These are phyloP conservation scores for Mycteria americana DNA, from an alignment of 2,797 vertebrate genomes.

Conservation along the genomic window DNA sequence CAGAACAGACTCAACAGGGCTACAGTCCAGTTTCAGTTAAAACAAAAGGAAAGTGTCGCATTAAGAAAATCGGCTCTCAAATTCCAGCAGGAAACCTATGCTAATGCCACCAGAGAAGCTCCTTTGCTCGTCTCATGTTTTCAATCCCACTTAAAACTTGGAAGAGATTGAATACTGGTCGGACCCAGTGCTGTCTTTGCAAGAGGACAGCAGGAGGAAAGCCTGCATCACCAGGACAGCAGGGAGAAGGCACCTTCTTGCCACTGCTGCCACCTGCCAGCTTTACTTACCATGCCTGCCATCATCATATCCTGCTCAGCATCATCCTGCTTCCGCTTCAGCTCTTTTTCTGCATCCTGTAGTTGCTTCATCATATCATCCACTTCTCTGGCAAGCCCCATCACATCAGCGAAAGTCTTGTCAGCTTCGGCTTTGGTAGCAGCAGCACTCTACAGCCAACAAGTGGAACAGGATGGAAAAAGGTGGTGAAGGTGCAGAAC, in stretches of 20 bases:
- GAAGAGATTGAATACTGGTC: background rate
- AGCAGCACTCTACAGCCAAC: constrained; percentile 82
- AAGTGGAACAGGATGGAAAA: background rate
- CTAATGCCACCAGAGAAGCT: background rate
- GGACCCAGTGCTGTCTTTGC: background rate
- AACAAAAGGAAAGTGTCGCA: background rate
- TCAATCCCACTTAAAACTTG: background rate
- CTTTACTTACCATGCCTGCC: constrained; percentile 84
- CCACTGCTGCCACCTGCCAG: background rate
- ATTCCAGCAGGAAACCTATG: background rate
- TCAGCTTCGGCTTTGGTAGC: constrained; percentile 87
- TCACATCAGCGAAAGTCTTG: constrained; percentile 85
- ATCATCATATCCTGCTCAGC: constrained; percentile 94
- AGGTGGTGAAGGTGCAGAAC: background rate
- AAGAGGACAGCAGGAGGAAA: background rate
- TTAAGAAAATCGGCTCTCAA: background rate
- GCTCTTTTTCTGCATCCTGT: constrained; percentile 83
- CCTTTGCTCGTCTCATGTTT: background rate
- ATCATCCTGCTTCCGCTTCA: constrained; percentile 83
- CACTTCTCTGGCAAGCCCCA: constrained; percentile 85
- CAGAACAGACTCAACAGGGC: background rate
- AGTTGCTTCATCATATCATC: constrained; percentile 86
- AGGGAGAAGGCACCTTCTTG: background rate
- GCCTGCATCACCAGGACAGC: background rate
- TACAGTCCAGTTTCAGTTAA: background rate